These are phyloP conservation scores for Ardeotis arabs DNA, from an alignment of 2,113 vertebrate genomes.

Conservation along the genomic window DNA sequence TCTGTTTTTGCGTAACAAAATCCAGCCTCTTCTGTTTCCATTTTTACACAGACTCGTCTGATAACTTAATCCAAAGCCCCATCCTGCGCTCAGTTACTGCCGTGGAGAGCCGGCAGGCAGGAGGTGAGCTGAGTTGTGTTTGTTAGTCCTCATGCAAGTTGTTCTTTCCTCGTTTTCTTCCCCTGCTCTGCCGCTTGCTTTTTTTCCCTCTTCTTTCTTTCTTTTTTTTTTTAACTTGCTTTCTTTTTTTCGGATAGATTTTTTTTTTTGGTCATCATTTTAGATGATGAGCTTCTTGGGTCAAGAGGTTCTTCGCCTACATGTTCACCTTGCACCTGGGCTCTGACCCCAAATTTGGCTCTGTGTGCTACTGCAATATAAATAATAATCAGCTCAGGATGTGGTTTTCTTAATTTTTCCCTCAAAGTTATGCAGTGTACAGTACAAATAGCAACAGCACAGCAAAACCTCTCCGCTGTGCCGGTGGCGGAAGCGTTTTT, in stretches of 20 bases:
- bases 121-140: not conserved
- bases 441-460: not conserved
- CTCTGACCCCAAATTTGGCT: not conserved
- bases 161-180: not conserved
- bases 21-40: not conserved
- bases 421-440: not conserved
- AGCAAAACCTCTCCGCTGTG: not conserved
- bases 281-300: not conserved
- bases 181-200: not conserved
- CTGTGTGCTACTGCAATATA: not conserved
- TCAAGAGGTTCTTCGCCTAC: not conserved
- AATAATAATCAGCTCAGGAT: not conserved
- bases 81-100: not conserved
- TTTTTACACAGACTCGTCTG: not conserved
- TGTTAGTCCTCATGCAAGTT: not conserved
- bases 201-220: not conserved
- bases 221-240: not conserved
- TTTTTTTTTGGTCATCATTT: not conserved
- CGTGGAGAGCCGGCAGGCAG: not conserved
- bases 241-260: not conserved
- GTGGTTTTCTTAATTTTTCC: not conserved
- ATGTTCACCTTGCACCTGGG: not conserved
- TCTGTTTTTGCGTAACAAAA: not conserved
- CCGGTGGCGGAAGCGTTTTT: constrained; percentile 4
- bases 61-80: constrained; percentile 6